Conservation (phyloP, 1,140 invertebrate species). For the Gryllus bimaculatus region DNA sequence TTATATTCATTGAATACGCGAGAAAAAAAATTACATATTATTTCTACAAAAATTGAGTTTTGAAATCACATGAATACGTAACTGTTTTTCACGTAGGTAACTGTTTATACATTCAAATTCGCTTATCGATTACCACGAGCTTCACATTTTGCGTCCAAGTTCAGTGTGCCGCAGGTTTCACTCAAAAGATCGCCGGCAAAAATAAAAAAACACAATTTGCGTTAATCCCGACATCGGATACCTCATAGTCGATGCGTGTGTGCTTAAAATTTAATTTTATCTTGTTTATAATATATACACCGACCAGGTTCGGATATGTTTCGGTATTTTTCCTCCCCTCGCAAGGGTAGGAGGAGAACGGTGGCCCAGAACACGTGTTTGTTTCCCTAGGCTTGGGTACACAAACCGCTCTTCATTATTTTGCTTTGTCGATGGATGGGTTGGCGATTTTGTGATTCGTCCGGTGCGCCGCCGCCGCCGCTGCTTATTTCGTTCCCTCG, state of each 20-base stretch:
- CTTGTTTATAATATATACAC: neutral
- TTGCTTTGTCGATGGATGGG: conserved; percentile 3
- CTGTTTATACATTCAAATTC: too few relatives aligned
- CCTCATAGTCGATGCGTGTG: neutral
- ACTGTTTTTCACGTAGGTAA: too few relatives aligned
- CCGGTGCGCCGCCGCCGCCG: too few relatives aligned
- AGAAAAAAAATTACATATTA: too few relatives aligned
- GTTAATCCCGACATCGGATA: neutral
- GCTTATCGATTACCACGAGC: too few relatives aligned
- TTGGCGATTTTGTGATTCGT: conserved; percentile 1
- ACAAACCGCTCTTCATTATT: conserved; percentile 1
- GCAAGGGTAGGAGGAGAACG: neutral
- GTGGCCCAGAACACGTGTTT: neutral
- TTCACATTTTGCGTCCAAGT: too few relatives aligned
- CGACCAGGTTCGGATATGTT: neutral
- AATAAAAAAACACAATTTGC: neutral
- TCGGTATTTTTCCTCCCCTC: neutral
- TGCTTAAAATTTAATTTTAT: neutral
- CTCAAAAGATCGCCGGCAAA: neutral
- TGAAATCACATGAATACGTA: too few relatives aligned
- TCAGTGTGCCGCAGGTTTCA: too few relatives aligned
- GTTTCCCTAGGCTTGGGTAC: neutral
- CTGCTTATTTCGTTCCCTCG: neutral
- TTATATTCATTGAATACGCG: too few relatives aligned
- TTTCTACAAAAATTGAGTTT: too few relatives aligned